Conservation (phyloP, 2,113 vertebrate species). For the Andinoacara biseriatus region DNA sequence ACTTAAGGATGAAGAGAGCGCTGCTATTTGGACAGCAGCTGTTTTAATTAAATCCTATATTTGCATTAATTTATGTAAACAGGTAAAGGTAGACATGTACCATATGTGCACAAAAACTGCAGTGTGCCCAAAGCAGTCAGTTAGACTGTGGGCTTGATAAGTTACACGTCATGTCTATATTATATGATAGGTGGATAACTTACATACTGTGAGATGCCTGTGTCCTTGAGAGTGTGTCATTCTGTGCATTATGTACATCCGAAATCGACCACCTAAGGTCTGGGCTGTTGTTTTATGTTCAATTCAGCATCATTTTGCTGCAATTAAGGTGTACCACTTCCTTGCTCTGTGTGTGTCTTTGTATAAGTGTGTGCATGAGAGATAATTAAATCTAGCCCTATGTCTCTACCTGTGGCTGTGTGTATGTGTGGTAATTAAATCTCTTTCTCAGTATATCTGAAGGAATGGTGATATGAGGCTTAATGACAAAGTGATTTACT, state of each 20-base stretch:
- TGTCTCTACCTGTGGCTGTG: constrained; percentile 64
- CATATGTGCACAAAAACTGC: neutral
- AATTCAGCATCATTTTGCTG: constrained; percentile 36
- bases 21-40: constrained; percentile 7
- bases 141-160: neutral
- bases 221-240: neutral
- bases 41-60: constrained; percentile 1
- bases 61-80: neutral
- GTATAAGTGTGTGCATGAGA: neutral
- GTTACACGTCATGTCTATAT: neutral
- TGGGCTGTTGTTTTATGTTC: constrained; percentile 36
- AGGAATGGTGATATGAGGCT: constrained; percentile 54
- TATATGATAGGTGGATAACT: neutral
- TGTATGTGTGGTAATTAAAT: constrained; percentile 67
- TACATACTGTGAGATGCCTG: neutral
- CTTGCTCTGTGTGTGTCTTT: constrained; percentile 7
- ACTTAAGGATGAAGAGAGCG: neutral
- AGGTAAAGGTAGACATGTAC: neutral
- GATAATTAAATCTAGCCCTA: constrained; percentile 60
- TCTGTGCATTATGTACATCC: neutral
- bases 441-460: constrained; percentile 59
- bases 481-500: constrained; percentile 60
- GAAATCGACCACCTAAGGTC: constrained; percentile 23
- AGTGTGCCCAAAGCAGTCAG: neutral
- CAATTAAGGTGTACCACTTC: constrained; percentile 38